Conservation (phyloP, 2,113 vertebrate genomes). For the Grantiella picta region DNA sequence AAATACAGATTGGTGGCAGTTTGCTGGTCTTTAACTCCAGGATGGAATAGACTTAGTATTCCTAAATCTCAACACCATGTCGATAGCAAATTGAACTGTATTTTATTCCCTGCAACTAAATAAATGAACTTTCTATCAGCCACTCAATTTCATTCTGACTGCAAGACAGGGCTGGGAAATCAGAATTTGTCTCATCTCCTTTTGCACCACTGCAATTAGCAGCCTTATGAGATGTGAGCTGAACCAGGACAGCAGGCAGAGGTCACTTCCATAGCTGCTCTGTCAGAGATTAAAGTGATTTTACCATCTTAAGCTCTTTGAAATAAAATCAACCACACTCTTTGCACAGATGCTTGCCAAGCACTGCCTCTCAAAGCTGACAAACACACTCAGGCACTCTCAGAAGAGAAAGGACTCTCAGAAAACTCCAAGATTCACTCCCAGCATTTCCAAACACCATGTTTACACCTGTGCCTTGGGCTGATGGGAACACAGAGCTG, state of each 20-base stretch:
- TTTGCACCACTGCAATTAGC: not conserved
- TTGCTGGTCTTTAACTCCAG: not conserved
- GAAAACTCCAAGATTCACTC: not conserved
- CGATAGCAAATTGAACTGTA: not conserved
- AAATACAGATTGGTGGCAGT: not conserved
- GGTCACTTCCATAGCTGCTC: not conserved
- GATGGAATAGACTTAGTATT: not conserved
- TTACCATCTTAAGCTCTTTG: slow-evolving; percentile 2
- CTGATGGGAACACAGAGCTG: not conserved
- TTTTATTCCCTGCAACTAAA: not conserved
- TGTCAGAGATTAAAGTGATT: slow-evolving; percentile 2
- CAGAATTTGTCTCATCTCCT: not conserved
- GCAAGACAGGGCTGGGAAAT: not conserved
- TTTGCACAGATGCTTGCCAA: not conserved
- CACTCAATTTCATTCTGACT: not conserved
- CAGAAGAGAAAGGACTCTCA: not conserved
- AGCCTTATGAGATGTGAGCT: not conserved
- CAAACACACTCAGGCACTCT: not conserved
- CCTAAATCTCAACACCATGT: not conserved
- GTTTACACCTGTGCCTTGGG: not conserved
- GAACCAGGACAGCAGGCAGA: not conserved
- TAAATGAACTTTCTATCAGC: not conserved
- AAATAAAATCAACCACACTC: slow-evolving; percentile 34
- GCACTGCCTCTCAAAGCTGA: not conserved
- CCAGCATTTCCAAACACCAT: not conserved